These are phyloP conservation scores for Drosophila falleni DNA, from an alignment of 2,888 invertebrate genomes.

Conservation along the genomic window DNA sequence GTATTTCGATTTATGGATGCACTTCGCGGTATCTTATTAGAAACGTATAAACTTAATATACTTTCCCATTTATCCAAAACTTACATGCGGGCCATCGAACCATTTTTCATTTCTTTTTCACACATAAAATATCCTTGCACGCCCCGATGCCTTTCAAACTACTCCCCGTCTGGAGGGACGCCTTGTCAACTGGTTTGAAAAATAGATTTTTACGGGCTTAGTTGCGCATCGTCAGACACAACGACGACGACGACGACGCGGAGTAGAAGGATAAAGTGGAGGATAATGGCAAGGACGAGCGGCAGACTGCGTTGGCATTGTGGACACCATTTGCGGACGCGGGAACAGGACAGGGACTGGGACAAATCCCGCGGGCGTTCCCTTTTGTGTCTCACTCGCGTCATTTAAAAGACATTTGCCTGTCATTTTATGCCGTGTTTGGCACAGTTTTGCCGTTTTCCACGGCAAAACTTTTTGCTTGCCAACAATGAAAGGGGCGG, in stretches of 20 bases:
- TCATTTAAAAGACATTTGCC: slow-evolving; percentile 84
- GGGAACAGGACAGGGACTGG: slow-evolving; percentile 1
- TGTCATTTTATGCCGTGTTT: slow-evolving; percentile 83
- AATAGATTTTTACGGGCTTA: slow-evolving; percentile 79
- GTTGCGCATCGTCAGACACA: slow-evolving; percentile 80
- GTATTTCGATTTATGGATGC: slow-evolving; percentile 26
- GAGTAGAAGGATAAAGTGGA: slow-evolving; percentile 9
- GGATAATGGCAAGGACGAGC: slow-evolving; percentile 26
- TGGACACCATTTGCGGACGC: slow-evolving; percentile 35
- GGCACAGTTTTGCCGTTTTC: slow-evolving; percentile 79
- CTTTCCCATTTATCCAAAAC: slow-evolving; percentile 21
- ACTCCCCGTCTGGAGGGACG: slow-evolving; percentile 42
- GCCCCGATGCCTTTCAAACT: slow-evolving; percentile 47
- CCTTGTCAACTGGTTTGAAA: slow-evolving; percentile 81
- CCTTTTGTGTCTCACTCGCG: slow-evolving; percentile 81
- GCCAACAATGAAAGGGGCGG: slow-evolving; percentile 56
- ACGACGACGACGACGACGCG: slow-evolving; percentile 22
- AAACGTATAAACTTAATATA: slow-evolving; percentile 46
- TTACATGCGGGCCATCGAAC: slow-evolving; percentile 37
- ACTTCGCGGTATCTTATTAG: slow-evolving; percentile 37
- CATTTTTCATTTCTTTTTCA: slow-evolving; percentile 58
- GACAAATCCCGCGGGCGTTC: slow-evolving; percentile 77
- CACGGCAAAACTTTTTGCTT: slow-evolving; percentile 63
- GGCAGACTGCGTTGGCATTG: slow-evolving; percentile 42
- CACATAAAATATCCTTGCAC: slow-evolving; percentile 54